Evolutionary conservation across 2,888 invertebrate genomes (phyloP), one percentile per base, ranked within the genome.

Genomic region (Trilocha varians): DNA sequence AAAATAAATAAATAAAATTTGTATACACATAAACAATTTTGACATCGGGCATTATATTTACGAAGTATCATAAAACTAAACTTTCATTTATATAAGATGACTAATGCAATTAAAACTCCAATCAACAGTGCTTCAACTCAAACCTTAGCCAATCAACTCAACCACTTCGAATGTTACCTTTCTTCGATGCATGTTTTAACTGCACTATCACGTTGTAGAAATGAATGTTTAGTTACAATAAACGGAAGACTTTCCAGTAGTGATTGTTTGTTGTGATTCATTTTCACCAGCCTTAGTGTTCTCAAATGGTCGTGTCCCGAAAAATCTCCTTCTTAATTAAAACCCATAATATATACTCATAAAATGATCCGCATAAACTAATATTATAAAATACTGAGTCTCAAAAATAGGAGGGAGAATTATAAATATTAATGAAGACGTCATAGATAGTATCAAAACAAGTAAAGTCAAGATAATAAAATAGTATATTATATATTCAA

Each of bases 161-260:
- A 25, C 11, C 25, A 25, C 25, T 25, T 11, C 3, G 11, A 11
- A 34, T 8, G 5, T 34, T 34, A 13, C 14, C 13, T 11, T n/a
- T 13, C 14, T 6, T n/a, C 1, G 13, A 34, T 3, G 6, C 34
- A 2, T 2, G 14, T 34, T 34, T 34, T n/a, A 34, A 34, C n/a
- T 13, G 13, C 25, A 25, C 25, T 25, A 6, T 25, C 25, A 25
- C 11, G 2, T 25, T 11, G 11, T 11, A 25, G 8, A 25, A 25
- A 38, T 32, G 32, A 11, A 38, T 5, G 16, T 16, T 38, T 15
- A 16, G 38, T 15, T 32, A 16, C 32, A 38, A 32, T 15, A 38
- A n/a, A 38, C 41, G 41, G 41, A 41, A 41, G 41, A 41, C 41
- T 38, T 41, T 41, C 25, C 13, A 14, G 18, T 38, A 41, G 38